phyloP scores from a whole-genome alignment of 2,113 vertebrate genomes.

The Ploceus nigricollis region DNA sequence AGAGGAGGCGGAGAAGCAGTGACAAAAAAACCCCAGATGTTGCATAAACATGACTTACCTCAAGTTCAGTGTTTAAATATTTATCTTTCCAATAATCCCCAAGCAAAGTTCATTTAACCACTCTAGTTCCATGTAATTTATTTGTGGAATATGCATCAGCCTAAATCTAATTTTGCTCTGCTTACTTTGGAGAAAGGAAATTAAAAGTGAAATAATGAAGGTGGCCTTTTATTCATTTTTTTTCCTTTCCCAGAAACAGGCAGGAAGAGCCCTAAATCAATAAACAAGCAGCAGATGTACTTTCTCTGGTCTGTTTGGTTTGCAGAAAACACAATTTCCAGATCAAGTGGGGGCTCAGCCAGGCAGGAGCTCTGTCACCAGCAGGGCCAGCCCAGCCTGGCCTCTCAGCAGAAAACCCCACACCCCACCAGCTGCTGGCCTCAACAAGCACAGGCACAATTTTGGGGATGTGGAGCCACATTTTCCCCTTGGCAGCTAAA shows the following conservation, averaged over 20 bases:
- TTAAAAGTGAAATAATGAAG: conserved; percentile 44
- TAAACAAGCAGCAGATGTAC: conserved; percentile 48
- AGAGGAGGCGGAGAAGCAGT: background rate
- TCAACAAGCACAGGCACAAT: background rate
- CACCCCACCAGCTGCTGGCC: background rate
- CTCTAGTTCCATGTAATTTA: conserved; percentile 29
- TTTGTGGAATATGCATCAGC: conserved; percentile 46
- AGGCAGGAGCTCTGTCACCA: background rate
- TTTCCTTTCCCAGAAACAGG: conserved; percentile 51
- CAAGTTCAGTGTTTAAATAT: conserved; percentile 57
- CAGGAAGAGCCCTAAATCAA: conserved; percentile 53
- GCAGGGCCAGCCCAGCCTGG: background rate
- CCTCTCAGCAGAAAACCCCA: background rate
- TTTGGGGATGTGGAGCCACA: background rate
- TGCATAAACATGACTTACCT: conserved; percentile 56
- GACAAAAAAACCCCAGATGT: background rate
- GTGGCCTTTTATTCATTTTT: background rate
- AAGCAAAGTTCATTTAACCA: conserved; percentile 56
- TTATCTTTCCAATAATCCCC: conserved; percentile 61
- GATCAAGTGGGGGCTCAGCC: background rate
- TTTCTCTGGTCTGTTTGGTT: background rate
- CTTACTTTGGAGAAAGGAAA: conserved; percentile 57
- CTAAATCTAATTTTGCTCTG: conserved; percentile 56
- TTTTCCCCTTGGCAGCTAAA: background rate
- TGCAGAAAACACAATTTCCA: background rate